Base-by-base conservation (phyloP, 2,888 invertebrate species). In the Atherix ibis region DNA sequence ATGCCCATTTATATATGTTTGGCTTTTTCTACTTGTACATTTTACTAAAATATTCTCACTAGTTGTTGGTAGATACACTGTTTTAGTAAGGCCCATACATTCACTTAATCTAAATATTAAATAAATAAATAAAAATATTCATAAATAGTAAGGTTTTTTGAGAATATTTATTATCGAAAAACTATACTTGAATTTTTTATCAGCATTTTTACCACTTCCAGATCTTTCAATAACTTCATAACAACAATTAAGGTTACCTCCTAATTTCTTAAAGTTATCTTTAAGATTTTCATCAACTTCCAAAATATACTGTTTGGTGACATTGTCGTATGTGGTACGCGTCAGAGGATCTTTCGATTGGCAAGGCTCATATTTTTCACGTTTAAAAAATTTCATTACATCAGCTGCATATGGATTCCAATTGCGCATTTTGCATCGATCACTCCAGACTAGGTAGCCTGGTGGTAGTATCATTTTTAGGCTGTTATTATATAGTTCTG, bases 351-450 rank as follows among this genome's bases (percentile, higher is more conserved):
- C 40, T 2, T 41, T 42, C 16, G 46, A 56, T 5, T 63, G 56
- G 47, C 75, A 76, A 0, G 64, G 44, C 39, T 67, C 65, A 43
- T 70, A 71, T 37, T 65, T 63, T 37, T 63, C 57, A 16, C 65
- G 63, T 27, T 63, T 63, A 39, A 70, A 66, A 40, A 66, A 66
- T 38, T 61, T 55, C 52, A 62, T 65, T 10, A 68, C 63, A 40
- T 69, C 67, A 5, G 50, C 46, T 37, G 71, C 68, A 43, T 71
- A 70, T 4, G 73, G 67, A 48, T 74, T 66, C 37, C 72, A 45
- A 40, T 73, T 68, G 12, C 69, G 64, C 50, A 77, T 76, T 48
- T 66, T 67, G 47, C 77, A 78, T 48, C 65, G 67, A 25, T 70
- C 61, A 48, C 67, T 75, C 62, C 68, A 62, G 8, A 62, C 62